Percentiles rank a stretch among this genome's conserved stretches.
Evolutionary conservation across 2,113 vertebrate genomes (phyloP).

Genomic region (Tachycineta bicolor): DNA sequence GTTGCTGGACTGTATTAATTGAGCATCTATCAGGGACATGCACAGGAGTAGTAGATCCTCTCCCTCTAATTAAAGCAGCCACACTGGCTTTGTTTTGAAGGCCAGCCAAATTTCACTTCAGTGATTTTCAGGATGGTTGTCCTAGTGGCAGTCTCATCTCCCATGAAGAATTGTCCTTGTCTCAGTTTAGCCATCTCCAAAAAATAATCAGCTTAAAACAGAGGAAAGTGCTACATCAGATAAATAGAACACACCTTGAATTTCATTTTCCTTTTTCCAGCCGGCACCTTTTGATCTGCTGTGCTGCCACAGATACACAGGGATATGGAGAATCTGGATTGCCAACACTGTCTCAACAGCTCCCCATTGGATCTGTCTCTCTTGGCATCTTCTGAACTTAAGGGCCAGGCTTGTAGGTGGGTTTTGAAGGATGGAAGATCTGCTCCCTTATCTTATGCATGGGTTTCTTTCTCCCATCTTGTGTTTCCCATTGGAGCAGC

Average conservation of each 20-base stretch:
- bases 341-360: neutral
- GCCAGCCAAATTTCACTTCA: neutral
- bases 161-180: neutral
- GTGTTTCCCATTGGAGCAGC: slow-evolving; percentile 4
- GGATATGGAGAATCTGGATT: neutral
- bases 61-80: neutral
- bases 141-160: neutral
- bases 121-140: neutral
- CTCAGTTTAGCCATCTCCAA: neutral
- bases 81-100: neutral
- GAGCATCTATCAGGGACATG: neutral
- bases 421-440: neutral
- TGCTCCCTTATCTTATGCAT: neutral
- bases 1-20: neutral
- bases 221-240: neutral
- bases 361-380: neutral
- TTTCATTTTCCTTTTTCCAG: neutral
- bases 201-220: neutral
- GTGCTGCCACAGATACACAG: neutral
- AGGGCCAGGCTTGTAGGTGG: neutral
- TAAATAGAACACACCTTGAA: neutral
- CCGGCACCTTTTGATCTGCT: neutral
- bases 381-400: neutral
- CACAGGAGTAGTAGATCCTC: neutral
- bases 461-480: neutral